These are phyloP conservation scores for Drosophila neocordata DNA, from an alignment of 1,140 invertebrate species.

Conservation along the genomic window DNA sequence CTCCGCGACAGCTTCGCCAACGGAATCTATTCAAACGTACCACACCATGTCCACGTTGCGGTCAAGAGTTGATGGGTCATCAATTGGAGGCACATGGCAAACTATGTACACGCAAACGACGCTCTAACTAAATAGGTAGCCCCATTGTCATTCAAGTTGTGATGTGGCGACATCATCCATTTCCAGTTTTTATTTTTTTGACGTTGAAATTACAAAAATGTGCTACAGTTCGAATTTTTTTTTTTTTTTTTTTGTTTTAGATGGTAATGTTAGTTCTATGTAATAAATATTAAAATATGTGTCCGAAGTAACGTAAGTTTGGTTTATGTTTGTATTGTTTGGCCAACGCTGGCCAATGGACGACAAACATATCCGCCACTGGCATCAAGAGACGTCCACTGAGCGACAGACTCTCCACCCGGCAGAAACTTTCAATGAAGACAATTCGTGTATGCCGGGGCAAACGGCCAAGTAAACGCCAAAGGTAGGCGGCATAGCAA, in stretches of 20 bases:
- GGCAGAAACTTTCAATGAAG: constrained; percentile 97
- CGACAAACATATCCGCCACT: constrained; percentile 92
- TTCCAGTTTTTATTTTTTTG: not conserved
- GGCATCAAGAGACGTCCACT: constrained; percentile 93
- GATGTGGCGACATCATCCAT: not conserved
- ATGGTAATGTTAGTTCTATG: not conserved
- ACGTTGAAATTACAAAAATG: not conserved
- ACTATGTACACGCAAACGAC: constrained; percentile 21
- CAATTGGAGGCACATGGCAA: constrained; percentile 50
- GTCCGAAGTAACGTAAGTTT: constrained; percentile 86
- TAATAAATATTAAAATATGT: constrained; percentile 75
- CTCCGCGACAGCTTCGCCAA: constrained; percentile 56
- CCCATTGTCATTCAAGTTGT: not conserved
- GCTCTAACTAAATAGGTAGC: not conserved
- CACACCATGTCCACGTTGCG: constrained; percentile 86
- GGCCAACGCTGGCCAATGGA: constrained; percentile 93
- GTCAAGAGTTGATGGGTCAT: constrained; percentile 65
- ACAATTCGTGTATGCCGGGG: constrained; percentile 88
- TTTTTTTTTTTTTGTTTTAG: constrained; percentile 10
- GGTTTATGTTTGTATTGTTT: constrained; percentile 83
- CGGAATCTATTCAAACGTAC: constrained; percentile 54
- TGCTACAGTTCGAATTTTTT: not conserved
- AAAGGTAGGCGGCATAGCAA: constrained; percentile 88
- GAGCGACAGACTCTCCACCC: constrained; percentile 94
- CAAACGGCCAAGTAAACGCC: constrained; percentile 86